These are phyloP conservation scores for Chrysaora quinquecirrha DNA, from an alignment of 30 jellyfish, hydroid and myxozoan genomes.

Conservation along the genomic window DNA sequence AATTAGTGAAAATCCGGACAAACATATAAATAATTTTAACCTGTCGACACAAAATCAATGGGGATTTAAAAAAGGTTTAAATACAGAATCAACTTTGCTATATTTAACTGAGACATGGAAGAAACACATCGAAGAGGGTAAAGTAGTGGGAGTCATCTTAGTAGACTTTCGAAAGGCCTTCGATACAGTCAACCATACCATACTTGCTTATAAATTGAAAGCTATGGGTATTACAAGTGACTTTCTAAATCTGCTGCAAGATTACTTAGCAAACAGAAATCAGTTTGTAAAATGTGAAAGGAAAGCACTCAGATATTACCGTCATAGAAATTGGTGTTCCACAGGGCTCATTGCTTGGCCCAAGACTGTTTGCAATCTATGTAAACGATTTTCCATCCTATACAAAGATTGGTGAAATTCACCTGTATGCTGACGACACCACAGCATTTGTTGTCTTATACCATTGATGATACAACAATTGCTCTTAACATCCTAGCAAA, in stretches of 20 bases:
- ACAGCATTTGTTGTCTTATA: background rate
- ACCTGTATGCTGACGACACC: background rate
- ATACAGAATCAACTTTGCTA: background rate
- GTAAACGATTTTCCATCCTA: background rate
- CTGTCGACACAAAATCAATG: background rate
- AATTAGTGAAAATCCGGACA: background rate
- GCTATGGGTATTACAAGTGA: background rate
- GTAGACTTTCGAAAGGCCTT: background rate
- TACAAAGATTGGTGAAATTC: background rate
- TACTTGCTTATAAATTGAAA: background rate
- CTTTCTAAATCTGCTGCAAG: background rate
- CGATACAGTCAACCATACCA: background rate
- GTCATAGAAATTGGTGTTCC: background rate
- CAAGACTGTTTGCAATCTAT: background rate
- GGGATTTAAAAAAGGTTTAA: background rate
- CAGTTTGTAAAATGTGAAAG: background rate
- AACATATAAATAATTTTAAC: background rate
- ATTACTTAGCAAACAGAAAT: background rate
- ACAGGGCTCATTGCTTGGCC: slow-evolving; percentile 3
- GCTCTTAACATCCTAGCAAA: background rate
- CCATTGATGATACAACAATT: background rate
- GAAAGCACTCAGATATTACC: background rate
- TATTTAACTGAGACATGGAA: background rate
- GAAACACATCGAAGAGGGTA: background rate
- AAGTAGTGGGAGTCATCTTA: background rate